Evolutionary conservation across 1,140 invertebrate species (phyloP).

Genomic region (Polypedilum pembai): DNA sequence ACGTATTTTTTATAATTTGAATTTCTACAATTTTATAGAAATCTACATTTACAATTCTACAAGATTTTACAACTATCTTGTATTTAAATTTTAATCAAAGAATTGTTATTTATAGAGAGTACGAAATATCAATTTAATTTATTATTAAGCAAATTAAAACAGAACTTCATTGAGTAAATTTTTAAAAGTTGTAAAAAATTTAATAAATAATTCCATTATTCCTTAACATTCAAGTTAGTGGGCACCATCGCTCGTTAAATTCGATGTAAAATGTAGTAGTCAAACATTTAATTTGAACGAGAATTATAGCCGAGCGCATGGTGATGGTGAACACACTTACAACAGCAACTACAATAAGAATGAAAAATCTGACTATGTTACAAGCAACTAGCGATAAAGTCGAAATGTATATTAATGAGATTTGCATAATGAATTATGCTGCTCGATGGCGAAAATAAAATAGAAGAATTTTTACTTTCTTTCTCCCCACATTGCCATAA

Average conservation of each 20-base stretch:
- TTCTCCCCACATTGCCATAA: neutral
- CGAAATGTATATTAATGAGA: slow-evolving; percentile 21
- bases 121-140: too few relatives aligned
- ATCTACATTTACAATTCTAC: too few relatives aligned
- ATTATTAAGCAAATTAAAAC: too few relatives aligned
- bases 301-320: neutral
- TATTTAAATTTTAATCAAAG: too few relatives aligned
- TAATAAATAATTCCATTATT: too few relatives aligned
- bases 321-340: neutral
- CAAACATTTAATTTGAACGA: slow-evolving; percentile 20
- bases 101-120: too few relatives aligned
- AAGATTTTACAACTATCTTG: too few relatives aligned
- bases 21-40: too few relatives aligned
- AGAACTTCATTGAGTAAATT: too few relatives aligned
- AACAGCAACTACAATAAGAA: slow-evolving; percentile 12
- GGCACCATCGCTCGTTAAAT: neutral
- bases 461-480: neutral
- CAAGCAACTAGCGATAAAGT: slow-evolving; percentile 23
- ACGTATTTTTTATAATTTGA: too few relatives aligned
- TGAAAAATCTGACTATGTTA: slow-evolving; percentile 4
- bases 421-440: slow-evolving; percentile 28
- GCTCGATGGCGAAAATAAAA: neutral
- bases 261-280: neutral
- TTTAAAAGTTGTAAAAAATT: too few relatives aligned
- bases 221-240: too few relatives aligned